These are phyloP conservation scores for Spodoptera exigua DNA, from an alignment of 2,888 invertebrate species.

Conservation along the genomic window DNA sequence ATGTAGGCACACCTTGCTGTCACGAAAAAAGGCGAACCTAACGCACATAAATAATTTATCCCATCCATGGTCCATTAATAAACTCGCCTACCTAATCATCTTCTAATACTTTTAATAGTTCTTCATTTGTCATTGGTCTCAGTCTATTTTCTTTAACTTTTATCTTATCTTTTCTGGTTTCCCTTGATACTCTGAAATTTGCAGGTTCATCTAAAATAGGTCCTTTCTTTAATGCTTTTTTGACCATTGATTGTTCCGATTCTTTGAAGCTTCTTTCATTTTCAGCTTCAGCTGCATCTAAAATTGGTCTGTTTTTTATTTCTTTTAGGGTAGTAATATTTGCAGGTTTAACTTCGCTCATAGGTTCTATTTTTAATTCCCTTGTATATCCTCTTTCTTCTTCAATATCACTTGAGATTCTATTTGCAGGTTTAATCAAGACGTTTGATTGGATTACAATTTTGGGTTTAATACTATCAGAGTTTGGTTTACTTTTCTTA, in stretches of 20 bases:
- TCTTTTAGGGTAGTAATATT: constrained; percentile 50
- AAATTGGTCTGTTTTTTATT: constrained; percentile 53
- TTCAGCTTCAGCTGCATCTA: constrained; percentile 38
- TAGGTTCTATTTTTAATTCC: constrained; percentile 48
- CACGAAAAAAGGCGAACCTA: constrained; percentile 20
- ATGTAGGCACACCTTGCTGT: constrained; percentile 34
- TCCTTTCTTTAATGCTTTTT: constrained; percentile 24
- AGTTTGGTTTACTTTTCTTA: constrained; percentile 49
- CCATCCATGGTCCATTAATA: constrained; percentile 33
- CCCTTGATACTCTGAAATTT: constrained; percentile 43
- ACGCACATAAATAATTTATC: constrained; percentile 18
- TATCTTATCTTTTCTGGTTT: constrained; percentile 45
- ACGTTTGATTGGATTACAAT: constrained; percentile 48
- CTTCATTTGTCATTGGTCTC: constrained; percentile 51
- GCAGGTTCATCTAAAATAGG: constrained; percentile 48
- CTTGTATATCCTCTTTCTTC: constrained; percentile 41
- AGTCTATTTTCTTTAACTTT: constrained; percentile 45
- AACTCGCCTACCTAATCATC: constrained; percentile 44
- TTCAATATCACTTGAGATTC: constrained; percentile 44
- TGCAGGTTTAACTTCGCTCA: constrained; percentile 49
- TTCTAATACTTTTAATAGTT: constrained; percentile 51
- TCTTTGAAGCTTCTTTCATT: constrained; percentile 30
- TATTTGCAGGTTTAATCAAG: constrained; percentile 47
- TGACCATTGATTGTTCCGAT: constrained; percentile 46
- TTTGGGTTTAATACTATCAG: constrained; percentile 41